Conservation (phyloP, 1,140 invertebrate genomes). For the Trichonephila inaurata region DNA sequence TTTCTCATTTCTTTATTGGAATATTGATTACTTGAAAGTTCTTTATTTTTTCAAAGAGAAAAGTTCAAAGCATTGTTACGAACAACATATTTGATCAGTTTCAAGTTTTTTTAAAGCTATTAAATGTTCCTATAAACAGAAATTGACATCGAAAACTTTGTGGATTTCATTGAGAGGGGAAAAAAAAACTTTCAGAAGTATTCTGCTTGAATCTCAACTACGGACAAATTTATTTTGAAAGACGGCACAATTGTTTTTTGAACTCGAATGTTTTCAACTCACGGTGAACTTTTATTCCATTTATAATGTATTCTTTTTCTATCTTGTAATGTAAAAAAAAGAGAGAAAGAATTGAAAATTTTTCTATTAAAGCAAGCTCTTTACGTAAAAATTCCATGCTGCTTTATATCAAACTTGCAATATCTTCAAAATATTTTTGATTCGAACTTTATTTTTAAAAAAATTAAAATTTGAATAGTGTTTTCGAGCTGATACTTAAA, state of each 20-base stretch:
- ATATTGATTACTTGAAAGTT: not conserved
- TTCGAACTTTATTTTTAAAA: no score
- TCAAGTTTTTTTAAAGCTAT: constrained; percentile 1
- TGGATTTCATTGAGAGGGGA: not conserved
- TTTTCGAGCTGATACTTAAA: no score
- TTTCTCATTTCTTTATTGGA: constrained; percentile 16
- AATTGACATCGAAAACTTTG: not conserved
- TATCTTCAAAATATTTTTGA: no score
- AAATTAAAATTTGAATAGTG: no score
- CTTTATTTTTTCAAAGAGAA: not conserved
- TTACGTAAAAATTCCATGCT: no score
- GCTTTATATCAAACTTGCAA: no score
- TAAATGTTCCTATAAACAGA: not conserved
- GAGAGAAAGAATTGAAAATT: not conserved
- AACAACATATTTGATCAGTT: constrained; percentile 26
- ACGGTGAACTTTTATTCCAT: not conserved
- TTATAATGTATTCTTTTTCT: not conserved
- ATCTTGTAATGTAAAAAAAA: not conserved
- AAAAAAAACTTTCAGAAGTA: constrained; percentile 18
- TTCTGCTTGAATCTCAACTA: constrained; percentile 23
- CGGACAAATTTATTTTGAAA: not conserved
- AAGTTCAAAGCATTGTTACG: not conserved
- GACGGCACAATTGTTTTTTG: not conserved
- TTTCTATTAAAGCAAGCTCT: no score
- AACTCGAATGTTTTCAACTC: constrained; percentile 15